Evolutionary conservation across 2,113 vertebrate species (phyloP).

Genomic region (Turnix velox): DNA sequence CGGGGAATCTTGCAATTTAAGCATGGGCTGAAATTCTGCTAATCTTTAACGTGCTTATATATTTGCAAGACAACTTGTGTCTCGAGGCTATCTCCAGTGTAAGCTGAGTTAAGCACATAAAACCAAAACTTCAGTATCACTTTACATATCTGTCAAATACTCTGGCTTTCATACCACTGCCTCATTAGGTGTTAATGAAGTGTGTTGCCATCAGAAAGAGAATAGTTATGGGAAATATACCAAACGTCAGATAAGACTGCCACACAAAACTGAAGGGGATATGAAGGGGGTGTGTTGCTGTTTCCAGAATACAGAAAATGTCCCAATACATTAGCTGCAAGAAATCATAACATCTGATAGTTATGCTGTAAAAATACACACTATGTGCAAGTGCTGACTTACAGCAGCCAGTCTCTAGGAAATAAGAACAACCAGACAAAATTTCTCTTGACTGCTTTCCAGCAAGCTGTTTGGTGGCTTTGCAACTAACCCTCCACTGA

Average conservation of each 20-base stretch:
- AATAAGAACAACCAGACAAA: background rate
- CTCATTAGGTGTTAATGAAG: background rate
- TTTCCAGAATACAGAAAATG: background rate
- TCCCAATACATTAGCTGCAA: background rate
- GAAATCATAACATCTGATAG: background rate
- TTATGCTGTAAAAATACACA: background rate
- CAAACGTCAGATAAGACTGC: background rate
- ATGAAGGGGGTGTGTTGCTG: background rate
- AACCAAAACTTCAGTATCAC: background rate
- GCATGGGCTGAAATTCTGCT: background rate
- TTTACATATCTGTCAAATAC: background rate
- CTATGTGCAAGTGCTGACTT: background rate
- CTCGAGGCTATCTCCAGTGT: background rate
- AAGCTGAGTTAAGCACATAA: background rate
- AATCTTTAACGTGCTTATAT: background rate
- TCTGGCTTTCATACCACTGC: background rate
- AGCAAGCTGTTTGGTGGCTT: background rate
- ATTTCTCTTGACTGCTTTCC: background rate
- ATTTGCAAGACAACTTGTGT: background rate
- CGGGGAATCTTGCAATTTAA: background rate
- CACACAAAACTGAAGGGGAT: background rate
- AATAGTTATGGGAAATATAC: background rate
- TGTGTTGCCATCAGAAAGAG: background rate
- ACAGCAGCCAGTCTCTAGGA: background rate
- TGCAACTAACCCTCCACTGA: background rate